Evolutionary conservation across 2,113 vertebrate species (phyloP).

Genomic region (Actenoides hombroni): DNA sequence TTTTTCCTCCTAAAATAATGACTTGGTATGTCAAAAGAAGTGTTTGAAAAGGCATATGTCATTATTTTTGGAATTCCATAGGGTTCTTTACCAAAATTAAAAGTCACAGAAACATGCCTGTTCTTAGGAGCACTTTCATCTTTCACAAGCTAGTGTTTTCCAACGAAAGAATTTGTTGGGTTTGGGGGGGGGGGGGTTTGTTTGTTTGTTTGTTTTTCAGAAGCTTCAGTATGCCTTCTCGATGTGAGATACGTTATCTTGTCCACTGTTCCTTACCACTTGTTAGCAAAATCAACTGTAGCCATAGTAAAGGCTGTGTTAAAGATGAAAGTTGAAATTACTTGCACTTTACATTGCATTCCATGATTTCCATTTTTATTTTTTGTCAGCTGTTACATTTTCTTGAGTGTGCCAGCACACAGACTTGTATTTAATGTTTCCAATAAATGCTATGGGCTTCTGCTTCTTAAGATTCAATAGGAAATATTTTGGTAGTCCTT

Average conservation of each 20-base stretch:
- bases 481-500: constrained; percentile 17
- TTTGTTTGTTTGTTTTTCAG: neutral
- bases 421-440: neutral
- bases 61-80: neutral
- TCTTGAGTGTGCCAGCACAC: neutral
- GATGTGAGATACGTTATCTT: neutral
- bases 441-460: neutral
- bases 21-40: neutral
- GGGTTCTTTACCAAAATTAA: neutral
- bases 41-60: neutral
- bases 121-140: neutral
- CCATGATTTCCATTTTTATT: neutral
- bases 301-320: neutral
- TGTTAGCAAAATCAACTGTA: neutral
- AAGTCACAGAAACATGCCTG: neutral
- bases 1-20: neutral
- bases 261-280: neutral
- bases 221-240: neutral
- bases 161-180: neutral
- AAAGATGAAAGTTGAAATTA: neutral
- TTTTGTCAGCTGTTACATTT: neutral
- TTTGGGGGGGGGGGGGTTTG: too few species aligned
- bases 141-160: neutral
- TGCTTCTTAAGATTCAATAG: neutral
- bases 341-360: neutral